These are phyloP conservation scores for Neodontobutis hainanensis DNA, from an alignment of 2,113 vertebrate genomes.

Conservation along the genomic window DNA sequence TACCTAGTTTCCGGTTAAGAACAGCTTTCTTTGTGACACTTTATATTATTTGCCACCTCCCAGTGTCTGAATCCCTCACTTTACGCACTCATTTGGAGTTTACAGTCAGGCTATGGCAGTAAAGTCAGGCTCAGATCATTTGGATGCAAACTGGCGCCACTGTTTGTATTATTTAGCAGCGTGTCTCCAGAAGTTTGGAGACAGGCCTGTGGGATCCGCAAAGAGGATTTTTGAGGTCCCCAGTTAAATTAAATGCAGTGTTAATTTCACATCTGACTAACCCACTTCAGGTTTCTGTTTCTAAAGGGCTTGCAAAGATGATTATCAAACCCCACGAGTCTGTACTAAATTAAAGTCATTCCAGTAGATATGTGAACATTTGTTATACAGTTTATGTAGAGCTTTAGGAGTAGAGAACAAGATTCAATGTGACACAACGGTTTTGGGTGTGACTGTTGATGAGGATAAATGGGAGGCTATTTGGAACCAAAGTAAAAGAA, in stretches of 20 bases:
- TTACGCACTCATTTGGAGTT: not conserved
- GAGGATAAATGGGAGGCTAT: too few relatives aligned
- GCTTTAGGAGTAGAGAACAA: too few relatives aligned
- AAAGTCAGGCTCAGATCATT: not conserved
- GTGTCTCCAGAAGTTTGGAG: conserved; percentile 19
- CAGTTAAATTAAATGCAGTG: conserved; percentile 50
- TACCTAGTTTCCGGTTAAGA: not conserved
- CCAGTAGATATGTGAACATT: too few relatives aligned
- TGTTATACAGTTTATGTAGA: too few relatives aligned
- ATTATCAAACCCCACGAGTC: conserved; percentile 38
- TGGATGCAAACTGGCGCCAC: not conserved
- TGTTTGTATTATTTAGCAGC: conserved; percentile 38
- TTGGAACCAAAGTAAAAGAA: too few relatives aligned
- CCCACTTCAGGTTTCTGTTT: conserved; percentile 21
- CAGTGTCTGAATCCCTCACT: not conserved
- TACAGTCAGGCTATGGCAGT: not conserved
- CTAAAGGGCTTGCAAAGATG: conserved; percentile 21
- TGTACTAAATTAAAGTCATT: conserved; percentile 25
- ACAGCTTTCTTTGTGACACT: not conserved
- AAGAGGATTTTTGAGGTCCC: conserved; percentile 20
- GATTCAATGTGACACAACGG: too few relatives aligned
- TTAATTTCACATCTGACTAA: conserved; percentile 37
- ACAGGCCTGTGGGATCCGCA: conserved; percentile 19
- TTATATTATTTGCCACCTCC: not conserved
- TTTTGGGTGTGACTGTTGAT: too few relatives aligned